Base-by-base conservation (phyloP, 2,888 invertebrate genomes). In the Adineta ricciae region DNA sequence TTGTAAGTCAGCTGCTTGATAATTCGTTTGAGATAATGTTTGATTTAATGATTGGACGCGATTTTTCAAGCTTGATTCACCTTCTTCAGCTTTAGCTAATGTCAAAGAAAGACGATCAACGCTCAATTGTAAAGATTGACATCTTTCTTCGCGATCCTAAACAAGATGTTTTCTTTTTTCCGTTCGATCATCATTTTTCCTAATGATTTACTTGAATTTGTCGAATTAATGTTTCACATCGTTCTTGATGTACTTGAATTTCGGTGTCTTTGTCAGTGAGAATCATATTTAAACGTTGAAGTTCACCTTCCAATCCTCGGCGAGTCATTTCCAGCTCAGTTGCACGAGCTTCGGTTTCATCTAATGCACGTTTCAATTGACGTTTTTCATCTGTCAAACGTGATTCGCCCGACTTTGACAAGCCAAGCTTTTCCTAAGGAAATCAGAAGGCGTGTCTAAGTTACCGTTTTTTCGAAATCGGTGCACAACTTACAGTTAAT, bases 81-180 rank as follows among this genome's bases (percentile, higher is more conserved):
- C 93, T 2, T 93, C 92, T 0, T 95, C 94, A 0, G 95, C 94
- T 89, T 94, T 94, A 88, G 96, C 95, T n/a, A 97, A 91, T 0
- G 95, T 93, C 8, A 93, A 91, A 87, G 95, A 95, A 86, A 97
- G 91, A 89, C 96, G 95, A 88, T 97, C 96, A 84, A 96, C 94
- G 0, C 96, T 95, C 82, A 95, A 93, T 90, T 96, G 96, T 27
- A 96, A 92, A 0, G 96, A 96, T 0, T 94, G 94, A 89, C 95
- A 95, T 87, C 94, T 93, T 90, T 96, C 95, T 89, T 97, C 96
- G 49, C 96, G 91, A 87, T 95, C 94, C 86, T 89, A 94, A 93
- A 11, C 9, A 21, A 64, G n/a, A 64, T 9, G 24, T 27, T 27
- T 11, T 4, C 32, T 8, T 36, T 11, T 2, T 41, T 24, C 3